These are phyloP conservation scores for Protophormia terraenovae DNA, from an alignment of 2,888 invertebrate genomes.

Conservation along the genomic window DNA sequence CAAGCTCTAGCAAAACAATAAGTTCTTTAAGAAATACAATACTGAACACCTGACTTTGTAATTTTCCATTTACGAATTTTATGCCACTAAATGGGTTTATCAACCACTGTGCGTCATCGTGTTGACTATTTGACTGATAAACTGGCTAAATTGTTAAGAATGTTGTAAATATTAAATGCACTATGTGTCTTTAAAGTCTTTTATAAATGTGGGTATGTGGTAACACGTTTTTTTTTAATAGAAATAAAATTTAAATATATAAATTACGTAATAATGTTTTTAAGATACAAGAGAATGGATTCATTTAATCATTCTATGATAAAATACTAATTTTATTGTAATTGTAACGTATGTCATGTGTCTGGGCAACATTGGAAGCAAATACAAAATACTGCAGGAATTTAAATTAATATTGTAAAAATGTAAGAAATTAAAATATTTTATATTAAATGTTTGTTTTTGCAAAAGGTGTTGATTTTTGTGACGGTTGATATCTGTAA, in stretches of 20 bases:
- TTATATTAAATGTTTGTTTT: background rate
- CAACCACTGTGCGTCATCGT: background rate
- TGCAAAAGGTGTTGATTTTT: background rate
- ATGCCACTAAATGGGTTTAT: too few relatives aligned
- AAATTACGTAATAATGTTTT: constrained; percentile 12
- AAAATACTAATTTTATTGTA: background rate
- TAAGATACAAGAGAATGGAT: constrained; percentile 13
- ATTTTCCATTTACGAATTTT: too few relatives aligned
- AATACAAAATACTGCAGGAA: background rate
- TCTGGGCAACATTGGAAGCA: background rate
- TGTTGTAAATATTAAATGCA: background rate
- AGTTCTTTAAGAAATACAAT: too few relatives aligned
- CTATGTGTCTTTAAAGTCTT: background rate
- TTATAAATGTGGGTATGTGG: constrained; percentile 25
- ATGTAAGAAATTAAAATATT: background rate
- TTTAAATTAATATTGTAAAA: background rate
- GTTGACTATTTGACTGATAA: background rate
- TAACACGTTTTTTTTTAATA: constrained; percentile 19
- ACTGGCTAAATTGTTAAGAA: background rate
- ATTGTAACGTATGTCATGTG: background rate
- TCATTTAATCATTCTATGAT: background rate
- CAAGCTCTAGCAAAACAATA: too few relatives aligned
- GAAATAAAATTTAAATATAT: constrained; percentile 1
- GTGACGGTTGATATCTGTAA: too few relatives aligned
- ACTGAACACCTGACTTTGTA: too few relatives aligned